Evolutionary conservation across 2,113 vertebrate species (phyloP).

Genomic region (Aix galericulata): DNA sequence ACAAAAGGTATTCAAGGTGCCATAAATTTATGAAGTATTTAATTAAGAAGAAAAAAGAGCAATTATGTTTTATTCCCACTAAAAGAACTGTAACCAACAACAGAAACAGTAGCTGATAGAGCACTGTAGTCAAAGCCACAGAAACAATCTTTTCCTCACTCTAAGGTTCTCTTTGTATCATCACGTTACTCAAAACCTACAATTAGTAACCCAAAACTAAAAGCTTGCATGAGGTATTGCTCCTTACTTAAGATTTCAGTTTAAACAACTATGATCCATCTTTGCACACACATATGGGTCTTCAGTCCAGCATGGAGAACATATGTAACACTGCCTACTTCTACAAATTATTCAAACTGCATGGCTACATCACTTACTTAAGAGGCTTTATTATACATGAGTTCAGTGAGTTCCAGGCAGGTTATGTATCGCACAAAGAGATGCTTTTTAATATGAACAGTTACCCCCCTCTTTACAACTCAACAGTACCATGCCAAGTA

Average conservation of each 20-base stretch:
- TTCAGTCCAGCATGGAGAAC: not conserved
- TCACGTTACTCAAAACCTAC: not conserved
- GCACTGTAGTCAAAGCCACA: not conserved
- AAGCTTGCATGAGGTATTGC: rapidly evolving
- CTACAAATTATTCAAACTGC: not conserved
- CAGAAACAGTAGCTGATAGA: not conserved
- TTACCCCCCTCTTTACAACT: not conserved
- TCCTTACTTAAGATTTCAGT: not conserved
- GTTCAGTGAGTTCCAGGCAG: not conserved
- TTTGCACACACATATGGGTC: rapidly evolving
- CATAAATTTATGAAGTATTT: not conserved
- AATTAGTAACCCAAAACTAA: not conserved
- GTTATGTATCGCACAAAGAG: rapidly evolving
- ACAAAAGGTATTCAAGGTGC: not conserved
- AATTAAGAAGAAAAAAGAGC: not conserved
- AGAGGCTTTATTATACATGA: not conserved
- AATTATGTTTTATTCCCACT: not conserved
- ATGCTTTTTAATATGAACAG: not conserved
- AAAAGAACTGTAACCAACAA: not conserved
- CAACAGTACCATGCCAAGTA: rapidly evolving
- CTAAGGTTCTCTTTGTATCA: too few relatives aligned
- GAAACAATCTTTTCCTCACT: not conserved
- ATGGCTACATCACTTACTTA: not conserved
- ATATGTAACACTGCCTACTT: not conserved
- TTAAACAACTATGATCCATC: not conserved